Percentiles rank a stretch among this genome's conserved stretches.
Conservation (phyloP, 2,888 invertebrate species). For the Zootermopsis nevadensis region DNA sequence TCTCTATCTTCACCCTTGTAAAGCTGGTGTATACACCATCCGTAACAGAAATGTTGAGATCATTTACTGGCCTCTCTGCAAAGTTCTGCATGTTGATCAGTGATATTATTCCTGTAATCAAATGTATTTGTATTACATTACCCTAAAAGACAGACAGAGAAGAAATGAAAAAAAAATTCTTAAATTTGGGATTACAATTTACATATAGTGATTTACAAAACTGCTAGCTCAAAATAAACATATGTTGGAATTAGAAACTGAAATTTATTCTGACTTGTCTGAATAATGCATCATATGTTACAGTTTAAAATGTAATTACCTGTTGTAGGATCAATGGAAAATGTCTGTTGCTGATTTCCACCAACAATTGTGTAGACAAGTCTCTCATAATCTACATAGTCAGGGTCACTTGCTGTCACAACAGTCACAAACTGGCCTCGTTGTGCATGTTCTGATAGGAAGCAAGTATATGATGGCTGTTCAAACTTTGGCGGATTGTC, state of each 20-base stretch:
- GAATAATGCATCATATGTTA: too few relatives aligned
- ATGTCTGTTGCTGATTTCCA: slow-evolving; percentile 82
- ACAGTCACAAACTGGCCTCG: slow-evolving; percentile 90
- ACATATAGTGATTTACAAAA: too few relatives aligned
- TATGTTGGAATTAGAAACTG: too few relatives aligned
- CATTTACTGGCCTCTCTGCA: slow-evolving; percentile 72
- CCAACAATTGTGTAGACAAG: slow-evolving; percentile 85
- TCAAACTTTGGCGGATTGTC: slow-evolving; percentile 91
- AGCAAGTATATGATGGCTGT: slow-evolving; percentile 81
- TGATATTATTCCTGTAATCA: slow-evolving; percentile 69
- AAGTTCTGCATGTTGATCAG: slow-evolving; percentile 81
- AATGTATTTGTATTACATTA: not conserved
- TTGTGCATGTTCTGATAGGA: slow-evolving; percentile 82
- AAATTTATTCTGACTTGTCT: too few relatives aligned
- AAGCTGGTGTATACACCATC: slow-evolving; percentile 96
- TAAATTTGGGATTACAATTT: too few relatives aligned
- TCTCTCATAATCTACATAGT: slow-evolving; percentile 79
- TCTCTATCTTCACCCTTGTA: slow-evolving; percentile 81
- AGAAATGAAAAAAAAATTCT: too few relatives aligned
- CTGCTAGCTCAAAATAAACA: too few relatives aligned
- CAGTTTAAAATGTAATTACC: slow-evolving; percentile 58
- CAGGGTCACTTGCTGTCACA: slow-evolving; percentile 89
- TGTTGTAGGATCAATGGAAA: slow-evolving; percentile 71
- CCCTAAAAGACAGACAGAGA: too few relatives aligned
- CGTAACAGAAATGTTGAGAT: slow-evolving; percentile 92